A percentile compares a stretch with the other conserved stretches of the same genome.
These are phyloP conservation scores for Eupithecia dodoneata DNA, from an alignment of 2,888 invertebrate species.

Conservation along the genomic window DNA sequence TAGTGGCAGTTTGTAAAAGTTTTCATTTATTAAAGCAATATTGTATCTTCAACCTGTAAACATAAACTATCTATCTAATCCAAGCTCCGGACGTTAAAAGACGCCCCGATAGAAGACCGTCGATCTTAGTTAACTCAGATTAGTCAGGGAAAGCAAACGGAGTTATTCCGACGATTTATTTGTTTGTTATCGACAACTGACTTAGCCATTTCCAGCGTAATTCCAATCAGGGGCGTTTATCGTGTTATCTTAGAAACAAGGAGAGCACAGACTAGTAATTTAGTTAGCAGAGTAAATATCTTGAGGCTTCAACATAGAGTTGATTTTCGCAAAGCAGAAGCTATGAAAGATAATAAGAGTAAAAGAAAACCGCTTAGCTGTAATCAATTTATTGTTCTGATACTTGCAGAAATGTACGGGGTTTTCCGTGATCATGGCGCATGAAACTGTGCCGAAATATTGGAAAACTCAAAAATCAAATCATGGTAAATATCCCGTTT, in stretches of 20 bases:
- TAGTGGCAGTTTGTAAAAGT: too few species aligned
- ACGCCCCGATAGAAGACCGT: constrained; percentile 1
- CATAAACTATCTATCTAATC: not conserved
- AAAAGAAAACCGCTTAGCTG: not conserved
- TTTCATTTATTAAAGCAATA: too few species aligned
- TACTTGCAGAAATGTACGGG: not conserved
- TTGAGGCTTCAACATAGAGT: not conserved
- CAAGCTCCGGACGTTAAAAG: not conserved
- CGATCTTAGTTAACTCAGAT: not conserved
- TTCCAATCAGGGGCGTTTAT: constrained; percentile 10
- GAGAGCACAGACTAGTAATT: not conserved
- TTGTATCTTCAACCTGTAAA: not conserved
- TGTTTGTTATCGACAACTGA: not conserved
- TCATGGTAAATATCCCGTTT: too few species aligned
- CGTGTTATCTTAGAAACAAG: constrained; percentile 7
- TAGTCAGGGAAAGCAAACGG: constrained; percentile 2
- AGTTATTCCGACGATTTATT: constrained; percentile 8
- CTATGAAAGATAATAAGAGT: not conserved
- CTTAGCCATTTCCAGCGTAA: not conserved
- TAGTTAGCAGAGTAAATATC: not conserved
- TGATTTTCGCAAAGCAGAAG: not conserved
- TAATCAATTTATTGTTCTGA: not conserved
- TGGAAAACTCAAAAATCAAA: too few species aligned
- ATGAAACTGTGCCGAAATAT: too few species aligned
- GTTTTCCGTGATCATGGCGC: too few species aligned